Evolutionary conservation across 2,888 invertebrate genomes (phyloP).

Genomic region (Melanotus villosus): DNA sequence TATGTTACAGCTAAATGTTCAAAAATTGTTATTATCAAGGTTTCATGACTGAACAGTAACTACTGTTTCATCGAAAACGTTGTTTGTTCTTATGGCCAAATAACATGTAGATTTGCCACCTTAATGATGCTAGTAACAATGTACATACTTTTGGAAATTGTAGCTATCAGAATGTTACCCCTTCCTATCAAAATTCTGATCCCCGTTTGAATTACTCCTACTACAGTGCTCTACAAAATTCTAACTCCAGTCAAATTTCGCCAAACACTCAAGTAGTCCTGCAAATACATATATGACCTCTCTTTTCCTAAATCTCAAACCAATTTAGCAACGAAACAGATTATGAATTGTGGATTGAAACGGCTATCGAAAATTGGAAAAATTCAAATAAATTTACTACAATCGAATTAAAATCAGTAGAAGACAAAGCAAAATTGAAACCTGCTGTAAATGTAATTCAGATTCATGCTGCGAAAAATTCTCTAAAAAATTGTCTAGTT

Average conservation of each 20-base stretch:
- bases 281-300: conserved; percentile 47
- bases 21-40: too few species aligned
- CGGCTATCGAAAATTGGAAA: conserved; percentile 64
- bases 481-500: conserved; percentile 59
- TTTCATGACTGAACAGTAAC: too few species aligned
- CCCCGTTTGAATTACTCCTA: conserved; percentile 46
- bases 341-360: conserved; percentile 65
- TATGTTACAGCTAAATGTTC: too few species aligned
- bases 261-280: neutral
- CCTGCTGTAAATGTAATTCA: conserved; percentile 53
- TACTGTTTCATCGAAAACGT: too few species aligned
- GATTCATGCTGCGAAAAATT: conserved; percentile 64
- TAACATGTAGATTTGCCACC: too few species aligned
- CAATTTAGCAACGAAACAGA: conserved; percentile 54
- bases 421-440: too few species aligned
- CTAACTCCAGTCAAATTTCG: conserved; percentile 5
- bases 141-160: neutral
- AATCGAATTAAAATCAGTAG: too few species aligned
- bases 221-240: conserved; percentile 18
- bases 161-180: neutral
- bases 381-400: conserved; percentile 59
- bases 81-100: too few species aligned
- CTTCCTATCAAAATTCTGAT: conserved; percentile 38
- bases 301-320: conserved; percentile 25
- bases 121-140: neutral